Base-by-base conservation (phyloP, 2,888 invertebrate species). In the Tortrix viridana region DNA sequence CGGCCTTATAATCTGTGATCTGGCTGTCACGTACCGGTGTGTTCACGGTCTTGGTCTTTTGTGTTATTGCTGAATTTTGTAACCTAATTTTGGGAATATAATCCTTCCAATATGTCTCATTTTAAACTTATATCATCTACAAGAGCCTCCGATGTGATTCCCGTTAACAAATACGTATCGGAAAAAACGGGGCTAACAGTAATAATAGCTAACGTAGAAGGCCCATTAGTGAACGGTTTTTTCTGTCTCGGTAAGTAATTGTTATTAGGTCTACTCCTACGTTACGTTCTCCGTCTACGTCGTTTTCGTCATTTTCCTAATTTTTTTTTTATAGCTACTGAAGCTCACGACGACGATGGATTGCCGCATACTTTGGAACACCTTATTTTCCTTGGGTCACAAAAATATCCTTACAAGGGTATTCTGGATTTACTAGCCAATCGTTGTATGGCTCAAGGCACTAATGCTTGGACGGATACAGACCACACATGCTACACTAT, bases 301-400 rank as follows among this genome's bases (percentile, higher is more conserved):
- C 5, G 1, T 37, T 9, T 23, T 49, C 37, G 16, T 50, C 12
- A 6, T 38, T 5, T 12, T 14, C 19, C 12, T 44, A 37, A 6
- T 12, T 19, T 16, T 9, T 38, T 9, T 46, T 12, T 72, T 59
- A 53, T 79, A 98, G 98, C 96, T 7, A 98, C 98, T 5, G 97
- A 98, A 91, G 96, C 98, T 0, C 95, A 96, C 76, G 97, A 97
- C 81, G 97, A 98, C 85, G 98, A 98, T 89, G 98, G 98, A 2
- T 84, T 98, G 60, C 98, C 98, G 0, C 98, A 98, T 80, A 98
- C 98, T 0, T 88, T 98, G 84, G 98, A 98, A 78, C 98, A 98
- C 89, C 93, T 98, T 12, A 95, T 98, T 54, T 98, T 98, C 85
- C 90, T 98, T 82, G 98, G 98, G 0, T 98, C 97, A 68, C 95